Evolutionary conservation across 2,113 vertebrate species (phyloP).

Genomic region (Macaca mulatta): DNA sequence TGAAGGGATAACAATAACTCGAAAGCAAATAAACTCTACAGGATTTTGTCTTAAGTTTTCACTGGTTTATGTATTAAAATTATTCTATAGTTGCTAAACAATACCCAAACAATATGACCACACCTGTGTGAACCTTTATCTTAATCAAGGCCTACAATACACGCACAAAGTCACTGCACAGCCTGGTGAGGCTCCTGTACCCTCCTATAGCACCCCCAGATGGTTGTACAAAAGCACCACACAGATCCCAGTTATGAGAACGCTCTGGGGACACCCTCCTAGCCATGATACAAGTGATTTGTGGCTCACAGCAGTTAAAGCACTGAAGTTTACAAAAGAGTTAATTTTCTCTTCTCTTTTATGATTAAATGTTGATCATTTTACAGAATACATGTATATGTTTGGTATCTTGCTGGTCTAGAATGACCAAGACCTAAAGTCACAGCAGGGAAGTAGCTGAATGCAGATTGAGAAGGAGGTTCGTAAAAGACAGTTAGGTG

Average conservation of each 20-base stretch:
- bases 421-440: neutral
- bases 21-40: neutral
- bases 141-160: neutral
- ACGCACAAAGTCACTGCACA: neutral
- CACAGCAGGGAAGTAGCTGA: no score
- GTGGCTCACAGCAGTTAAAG: neutral
- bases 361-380: neutral
- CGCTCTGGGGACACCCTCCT: neutral
- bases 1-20: neutral
- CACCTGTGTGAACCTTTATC: neutral
- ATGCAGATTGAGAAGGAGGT: neutral
- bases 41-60: neutral
- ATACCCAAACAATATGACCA: neutral
- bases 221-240: fast-evolving
- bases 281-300: neutral
- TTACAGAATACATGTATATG: neutral
- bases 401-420: neutral
- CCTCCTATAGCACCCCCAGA: no score
- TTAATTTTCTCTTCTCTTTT: neutral
- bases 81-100: neutral
- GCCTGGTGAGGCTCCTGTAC: neutral
- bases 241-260: neutral
- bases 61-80: neutral
- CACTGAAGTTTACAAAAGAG: neutral
- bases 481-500: neutral